These are phyloP conservation scores for Harpagoxenus sublaevis DNA, from an alignment of 2,888 invertebrate genomes.

Conservation along the genomic window DNA sequence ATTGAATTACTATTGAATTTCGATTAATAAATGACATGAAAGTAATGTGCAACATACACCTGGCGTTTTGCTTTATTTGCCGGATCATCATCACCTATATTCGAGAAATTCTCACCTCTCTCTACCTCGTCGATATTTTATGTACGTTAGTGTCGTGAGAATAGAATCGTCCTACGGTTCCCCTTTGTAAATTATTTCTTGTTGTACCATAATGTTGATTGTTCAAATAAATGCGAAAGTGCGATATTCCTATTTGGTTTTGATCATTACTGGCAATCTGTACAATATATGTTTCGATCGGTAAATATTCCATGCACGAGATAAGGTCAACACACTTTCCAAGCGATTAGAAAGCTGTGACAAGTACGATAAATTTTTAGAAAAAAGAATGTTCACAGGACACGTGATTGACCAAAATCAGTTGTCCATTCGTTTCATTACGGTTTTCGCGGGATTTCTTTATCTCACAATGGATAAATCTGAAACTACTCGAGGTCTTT, in stretches of 20 bases:
- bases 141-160: constrained; percentile 17
- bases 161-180: constrained; percentile 13
- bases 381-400: background rate
- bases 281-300: background rate
- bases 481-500: background rate
- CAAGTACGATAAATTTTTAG: constrained; percentile 18
- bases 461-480: background rate
- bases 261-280: constrained; percentile 29
- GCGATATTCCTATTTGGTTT: constrained; percentile 31
- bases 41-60: constrained; percentile 83
- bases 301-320: background rate
- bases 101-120: constrained; percentile 39
- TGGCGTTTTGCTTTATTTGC: constrained; percentile 72
- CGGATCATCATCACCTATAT: constrained; percentile 32
- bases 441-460: background rate
- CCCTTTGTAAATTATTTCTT: constrained; percentile 41
- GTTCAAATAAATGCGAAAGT: constrained; percentile 50
- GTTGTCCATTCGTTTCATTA: background rate
- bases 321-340: background rate
- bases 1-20: constrained; percentile 86
- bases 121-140: constrained; percentile 42
- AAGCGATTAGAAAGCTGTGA: background rate
- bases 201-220: constrained; percentile 41
- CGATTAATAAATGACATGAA: constrained; percentile 86
- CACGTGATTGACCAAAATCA: constrained; percentile 18